Evolutionary conservation across 2,113 vertebrate genomes (phyloP).

Genomic region (Limanda limanda): DNA sequence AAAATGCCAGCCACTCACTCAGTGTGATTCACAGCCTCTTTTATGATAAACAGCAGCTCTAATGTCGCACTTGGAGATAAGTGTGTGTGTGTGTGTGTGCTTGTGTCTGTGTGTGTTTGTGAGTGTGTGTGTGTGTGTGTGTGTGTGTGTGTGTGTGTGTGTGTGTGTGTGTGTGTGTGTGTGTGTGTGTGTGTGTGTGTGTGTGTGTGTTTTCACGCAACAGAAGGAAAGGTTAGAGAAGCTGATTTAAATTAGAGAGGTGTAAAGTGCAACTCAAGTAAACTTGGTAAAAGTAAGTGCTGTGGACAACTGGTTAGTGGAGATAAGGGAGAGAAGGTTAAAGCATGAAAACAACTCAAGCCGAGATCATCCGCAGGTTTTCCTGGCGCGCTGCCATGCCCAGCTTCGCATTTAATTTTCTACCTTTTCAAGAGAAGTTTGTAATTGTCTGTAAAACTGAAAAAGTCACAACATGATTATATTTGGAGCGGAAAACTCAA

Average conservation of each 20-base stretch:
- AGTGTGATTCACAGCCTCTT: slow-evolving; percentile 42
- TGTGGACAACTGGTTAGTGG: not conserved
- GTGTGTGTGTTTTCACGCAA: slow-evolving; percentile 25
- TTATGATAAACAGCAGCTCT: slow-evolving; percentile 37
- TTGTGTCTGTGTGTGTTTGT: slow-evolving; percentile 15
- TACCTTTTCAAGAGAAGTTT: not conserved
- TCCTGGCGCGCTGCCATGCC: not conserved
- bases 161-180: slow-evolving; percentile 17
- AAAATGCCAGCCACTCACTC: slow-evolving; percentile 41
- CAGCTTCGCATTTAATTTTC: not conserved
- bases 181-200: not conserved
- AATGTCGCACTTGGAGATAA: slow-evolving; percentile 35
- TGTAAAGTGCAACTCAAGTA: slow-evolving; percentile 20
- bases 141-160: too few relatives aligned
- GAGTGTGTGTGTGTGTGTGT: slow-evolving; percentile 41
- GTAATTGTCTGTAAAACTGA: not conserved
- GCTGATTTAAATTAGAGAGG: slow-evolving; percentile 26
- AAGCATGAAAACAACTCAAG: slow-evolving; percentile 5
- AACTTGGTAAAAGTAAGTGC: slow-evolving; percentile 32
- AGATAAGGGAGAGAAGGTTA: not conserved
- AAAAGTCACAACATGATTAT: slow-evolving; percentile 12
- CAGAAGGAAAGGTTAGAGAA: slow-evolving; percentile 32
- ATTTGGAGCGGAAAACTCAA: slow-evolving; percentile 13
- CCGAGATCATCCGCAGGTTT: not conserved
- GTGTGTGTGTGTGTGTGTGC: too few relatives aligned